Conservation (phyloP, 2,888 invertebrate genomes). For the Acleris holmiana region DNA sequence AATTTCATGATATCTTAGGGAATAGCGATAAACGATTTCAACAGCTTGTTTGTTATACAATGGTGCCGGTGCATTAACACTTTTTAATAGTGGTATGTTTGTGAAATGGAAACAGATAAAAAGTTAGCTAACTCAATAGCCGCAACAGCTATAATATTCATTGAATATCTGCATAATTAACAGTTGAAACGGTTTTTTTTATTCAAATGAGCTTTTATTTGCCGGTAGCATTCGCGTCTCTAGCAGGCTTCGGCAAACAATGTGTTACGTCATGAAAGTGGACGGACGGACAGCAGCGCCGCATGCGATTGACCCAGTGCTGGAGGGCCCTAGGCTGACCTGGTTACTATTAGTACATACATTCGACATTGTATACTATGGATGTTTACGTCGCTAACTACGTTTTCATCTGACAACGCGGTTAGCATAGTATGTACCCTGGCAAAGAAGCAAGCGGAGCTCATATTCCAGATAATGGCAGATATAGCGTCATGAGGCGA, state of each 20-base stretch:
- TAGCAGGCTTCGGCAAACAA: constrained; percentile 8
- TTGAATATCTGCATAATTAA: constrained; percentile 22
- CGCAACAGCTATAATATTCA: constrained; percentile 13
- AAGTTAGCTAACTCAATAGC: constrained; percentile 14
- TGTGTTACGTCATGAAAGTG: constrained; percentile 17
- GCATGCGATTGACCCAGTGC: constrained; percentile 22
- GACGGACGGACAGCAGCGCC: not conserved
- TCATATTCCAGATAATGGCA: too few relatives aligned
- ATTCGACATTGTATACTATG: too few relatives aligned
- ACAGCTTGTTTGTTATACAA: too few relatives aligned
- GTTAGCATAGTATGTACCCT: too few relatives aligned
- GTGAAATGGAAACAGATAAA: constrained; percentile 5
- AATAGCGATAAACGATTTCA: too few relatives aligned
- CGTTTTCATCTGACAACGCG: too few relatives aligned
- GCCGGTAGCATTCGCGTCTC: constrained; percentile 6
- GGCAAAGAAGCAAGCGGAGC: too few relatives aligned
- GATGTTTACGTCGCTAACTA: too few relatives aligned
- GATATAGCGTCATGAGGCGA: too few relatives aligned
- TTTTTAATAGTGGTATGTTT: too few relatives aligned
- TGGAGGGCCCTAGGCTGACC: not conserved
- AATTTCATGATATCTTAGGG: too few relatives aligned
- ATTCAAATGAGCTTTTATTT: constrained; percentile 16
- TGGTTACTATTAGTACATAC: not conserved
- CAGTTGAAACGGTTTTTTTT: constrained; percentile 7
- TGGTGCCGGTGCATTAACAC: too few relatives aligned